Evolutionary conservation across 2,888 invertebrate genomes (phyloP).

Genomic region (Zeuzera pyrina): DNA sequence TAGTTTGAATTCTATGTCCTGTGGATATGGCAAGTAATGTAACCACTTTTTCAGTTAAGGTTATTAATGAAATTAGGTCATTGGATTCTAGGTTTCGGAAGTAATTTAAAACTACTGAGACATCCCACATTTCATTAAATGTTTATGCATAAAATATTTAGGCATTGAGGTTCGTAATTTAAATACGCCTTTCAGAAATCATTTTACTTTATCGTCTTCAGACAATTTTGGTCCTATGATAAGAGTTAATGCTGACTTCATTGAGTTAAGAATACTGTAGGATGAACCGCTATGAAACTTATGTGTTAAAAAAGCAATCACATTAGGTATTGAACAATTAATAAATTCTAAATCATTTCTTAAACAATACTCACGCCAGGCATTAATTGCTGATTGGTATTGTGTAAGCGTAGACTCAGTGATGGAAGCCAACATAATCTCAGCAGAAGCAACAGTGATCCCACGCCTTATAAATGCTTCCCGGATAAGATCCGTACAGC

Average conservation of each 20-base stretch:
- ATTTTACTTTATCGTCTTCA: conserved; percentile 4
- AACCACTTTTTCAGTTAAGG: not conserved
- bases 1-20: not conserved
- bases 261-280: conserved; percentile 9
- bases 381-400: too few species aligned
- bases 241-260: conserved; percentile 11
- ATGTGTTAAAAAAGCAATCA: conserved; percentile 9
- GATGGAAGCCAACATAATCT: conserved; percentile 15
- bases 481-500: conserved; percentile 15
- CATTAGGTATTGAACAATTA: too few species aligned
- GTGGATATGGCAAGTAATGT: not conserved
- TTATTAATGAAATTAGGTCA: not conserved
- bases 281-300: conserved; percentile 10
- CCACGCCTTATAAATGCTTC: conserved; percentile 8
- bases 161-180: conserved; percentile 11
- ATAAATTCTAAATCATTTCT: too few species aligned
- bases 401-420: conserved; percentile 12
- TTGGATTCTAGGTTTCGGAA: conserved; percentile 2
- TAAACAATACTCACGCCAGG: too few species aligned
- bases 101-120: conserved; percentile 6
- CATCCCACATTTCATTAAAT: conserved; percentile 13
- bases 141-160: too few species aligned
- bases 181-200: conserved; percentile 16
- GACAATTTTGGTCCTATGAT: conserved; percentile 6
- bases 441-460: conserved; percentile 7